Evolutionary conservation across 2,797 vertebrate genomes (phyloP), one percentile per base, ranked within the genome.

Genomic region (Ctenosaura bakeri): DNA sequence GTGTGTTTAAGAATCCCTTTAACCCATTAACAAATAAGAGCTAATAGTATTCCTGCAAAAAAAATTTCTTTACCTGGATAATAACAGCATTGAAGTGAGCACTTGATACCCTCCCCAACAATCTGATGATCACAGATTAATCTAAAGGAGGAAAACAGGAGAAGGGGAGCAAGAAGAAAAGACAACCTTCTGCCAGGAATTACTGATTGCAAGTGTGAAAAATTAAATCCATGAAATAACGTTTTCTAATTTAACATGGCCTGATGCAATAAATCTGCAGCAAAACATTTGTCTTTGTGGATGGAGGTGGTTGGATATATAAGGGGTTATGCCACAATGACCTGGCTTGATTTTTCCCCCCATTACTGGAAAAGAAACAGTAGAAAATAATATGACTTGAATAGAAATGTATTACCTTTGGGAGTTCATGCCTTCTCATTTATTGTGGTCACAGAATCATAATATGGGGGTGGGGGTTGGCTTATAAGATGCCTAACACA

Each of bases 171-270:
- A 14, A 46, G n/a, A 22, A 74, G 35, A 16, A 69, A 82, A 87
- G 42, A 38, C 62, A 86, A 1, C 50, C 38, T 73, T 62, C 69
- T 90, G n/a, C 42, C 73, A 79, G 64, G 52, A 88, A 59, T 71
- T 88, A 84, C 8, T 22, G 50, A 7, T 50, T 82, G 64, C 56
- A 77, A 71, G 32, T 82, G 50, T 18, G 20, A 88, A 62, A 69
- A 86, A 90, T 82, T 76, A 81, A 85, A 38, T 76, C 77, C 42
- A 64, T 89, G 87, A 81, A 88, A 85, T 81, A 46, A 66, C 26
- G 54, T 82, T 90, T 89, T 81, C 69, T 42, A 80, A 76, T 85
- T 85, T 42, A 66, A 77, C 71, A 83, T 59, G 35, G 29, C 5
- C 69, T 86, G 35, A 29, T 77, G 62, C 50, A 86, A 76, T 71